These are phyloP conservation scores for Drosophila ercepeae DNA, from an alignment of 1,140 invertebrate species.

Conservation along the genomic window DNA sequence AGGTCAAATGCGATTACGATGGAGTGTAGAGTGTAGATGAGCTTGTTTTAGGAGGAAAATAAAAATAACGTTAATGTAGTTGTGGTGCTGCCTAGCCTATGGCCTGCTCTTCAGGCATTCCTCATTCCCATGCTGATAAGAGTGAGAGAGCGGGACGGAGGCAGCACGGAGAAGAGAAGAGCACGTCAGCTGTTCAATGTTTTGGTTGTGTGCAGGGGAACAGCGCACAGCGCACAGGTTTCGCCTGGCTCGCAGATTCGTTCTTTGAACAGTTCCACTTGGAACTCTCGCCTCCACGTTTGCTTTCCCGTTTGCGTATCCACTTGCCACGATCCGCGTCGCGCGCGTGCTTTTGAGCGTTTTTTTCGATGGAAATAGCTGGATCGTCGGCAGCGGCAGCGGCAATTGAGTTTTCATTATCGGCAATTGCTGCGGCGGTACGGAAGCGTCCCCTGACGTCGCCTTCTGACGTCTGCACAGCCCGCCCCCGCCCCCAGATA, in stretches of 20 bases:
- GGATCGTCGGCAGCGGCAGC: not conserved
- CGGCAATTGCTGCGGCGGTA: slow-evolving; percentile 21
- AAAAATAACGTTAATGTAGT: slow-evolving; percentile 1
- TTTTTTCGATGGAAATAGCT: slow-evolving; percentile 15
- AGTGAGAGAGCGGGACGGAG: slow-evolving; percentile 19
- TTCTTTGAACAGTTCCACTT: slow-evolving; percentile 71
- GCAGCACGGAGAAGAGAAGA: slow-evolving; percentile 13
- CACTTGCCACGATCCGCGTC: slow-evolving; percentile 6
- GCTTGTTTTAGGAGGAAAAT: slow-evolving; percentile 2
- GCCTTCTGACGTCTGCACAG: slow-evolving; percentile 4
- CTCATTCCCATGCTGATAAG: slow-evolving; percentile 71
- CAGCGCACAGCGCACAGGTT: too few species aligned
- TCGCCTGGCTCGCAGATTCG: slow-evolving; percentile 39
- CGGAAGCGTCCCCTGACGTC: slow-evolving; percentile 28
- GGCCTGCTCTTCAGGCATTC: slow-evolving; percentile 31
- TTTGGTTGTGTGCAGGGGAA: slow-evolving; percentile 71
- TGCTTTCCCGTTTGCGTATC: not conserved
- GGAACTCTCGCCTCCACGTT: slow-evolving; percentile 10
- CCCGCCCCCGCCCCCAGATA: slow-evolving; percentile 12
- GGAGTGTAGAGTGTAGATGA: not conserved
- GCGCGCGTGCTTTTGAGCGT: slow-evolving; percentile 30
- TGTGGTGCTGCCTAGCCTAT: not conserved
- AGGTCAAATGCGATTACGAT: slow-evolving; percentile 3
- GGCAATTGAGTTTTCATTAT: slow-evolving; percentile 42
- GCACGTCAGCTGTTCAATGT: slow-evolving; percentile 73